Conservation (phyloP, 1,140 invertebrate species). For the Pachypeltis micranthus region DNA sequence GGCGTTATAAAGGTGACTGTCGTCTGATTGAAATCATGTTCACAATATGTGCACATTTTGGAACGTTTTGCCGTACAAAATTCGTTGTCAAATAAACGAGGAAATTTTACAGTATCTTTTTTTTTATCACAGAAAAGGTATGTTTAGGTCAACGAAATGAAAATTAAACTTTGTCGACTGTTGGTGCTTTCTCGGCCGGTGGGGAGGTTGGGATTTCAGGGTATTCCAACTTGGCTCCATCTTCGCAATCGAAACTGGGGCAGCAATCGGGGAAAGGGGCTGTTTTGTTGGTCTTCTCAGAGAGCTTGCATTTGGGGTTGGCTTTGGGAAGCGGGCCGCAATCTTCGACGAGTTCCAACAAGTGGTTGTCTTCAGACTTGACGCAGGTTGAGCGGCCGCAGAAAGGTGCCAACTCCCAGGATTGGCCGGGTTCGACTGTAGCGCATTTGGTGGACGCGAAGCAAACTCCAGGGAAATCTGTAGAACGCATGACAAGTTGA, state of each 20-base stretch:
- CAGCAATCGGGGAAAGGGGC: constrained; percentile 74
- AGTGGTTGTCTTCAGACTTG: constrained; percentile 55
- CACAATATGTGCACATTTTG: too few relatives aligned
- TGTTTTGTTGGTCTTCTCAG: constrained; percentile 76
- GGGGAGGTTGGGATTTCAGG: constrained; percentile 60
- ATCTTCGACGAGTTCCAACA: constrained; percentile 74
- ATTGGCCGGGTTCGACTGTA: constrained; percentile 66
- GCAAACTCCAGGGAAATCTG: constrained; percentile 80
- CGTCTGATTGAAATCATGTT: too few relatives aligned
- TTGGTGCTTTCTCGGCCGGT: constrained; percentile 33
- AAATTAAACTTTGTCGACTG: constrained; percentile 34
- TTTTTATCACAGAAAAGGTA: too few relatives aligned
- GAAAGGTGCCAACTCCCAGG: constrained; percentile 75
- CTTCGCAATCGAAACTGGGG: constrained; percentile 70
- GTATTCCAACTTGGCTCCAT: constrained; percentile 69
- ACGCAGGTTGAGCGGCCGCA: constrained; percentile 77
- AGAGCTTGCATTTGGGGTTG: constrained; percentile 75
- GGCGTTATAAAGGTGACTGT: too few relatives aligned
- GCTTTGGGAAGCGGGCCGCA: constrained; percentile 72
- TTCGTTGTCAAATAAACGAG: too few relatives aligned
- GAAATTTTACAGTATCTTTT: too few relatives aligned
- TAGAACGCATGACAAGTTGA: too few relatives aligned
- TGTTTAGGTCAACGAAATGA: too few relatives aligned
- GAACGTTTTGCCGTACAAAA: too few relatives aligned
- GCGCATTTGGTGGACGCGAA: constrained; percentile 80